These are phyloP conservation scores for Clistopyga incitator DNA, from an alignment of 2,888 invertebrate species.

Conservation along the genomic window DNA sequence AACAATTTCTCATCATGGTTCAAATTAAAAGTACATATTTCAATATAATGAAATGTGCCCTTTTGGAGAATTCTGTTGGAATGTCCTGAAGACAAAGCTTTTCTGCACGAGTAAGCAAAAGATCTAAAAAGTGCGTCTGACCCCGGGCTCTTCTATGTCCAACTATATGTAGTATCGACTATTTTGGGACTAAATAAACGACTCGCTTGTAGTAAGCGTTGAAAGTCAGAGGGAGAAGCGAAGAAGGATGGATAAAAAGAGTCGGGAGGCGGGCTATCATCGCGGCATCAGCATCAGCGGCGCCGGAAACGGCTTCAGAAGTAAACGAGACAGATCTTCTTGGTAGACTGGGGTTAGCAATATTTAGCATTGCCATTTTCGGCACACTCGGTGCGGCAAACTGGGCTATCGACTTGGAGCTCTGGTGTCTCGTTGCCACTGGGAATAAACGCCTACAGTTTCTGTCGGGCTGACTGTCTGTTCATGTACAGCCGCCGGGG, in stretches of 20 bases:
- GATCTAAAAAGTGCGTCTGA: not conserved
- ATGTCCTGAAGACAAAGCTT: too few species aligned
- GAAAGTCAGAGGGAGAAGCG: not conserved
- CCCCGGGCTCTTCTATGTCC: not conserved
- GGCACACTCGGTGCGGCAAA: conserved; percentile 10
- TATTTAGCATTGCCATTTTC: conserved; percentile 45
- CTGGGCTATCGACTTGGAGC: conserved; percentile 14
- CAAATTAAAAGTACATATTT: too few species aligned
- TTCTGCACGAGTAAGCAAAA: not conserved
- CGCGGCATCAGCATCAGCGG: conserved; percentile 28
- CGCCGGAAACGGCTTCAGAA: conserved; percentile 37
- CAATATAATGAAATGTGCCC: too few species aligned
- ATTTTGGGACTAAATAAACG: conserved; percentile 48
- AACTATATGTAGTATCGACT: conserved; percentile 28
- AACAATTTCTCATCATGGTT: too few species aligned
- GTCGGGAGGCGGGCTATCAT: not conserved
- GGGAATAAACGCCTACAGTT: conserved; percentile 28
- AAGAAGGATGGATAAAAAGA: conserved; percentile 2
- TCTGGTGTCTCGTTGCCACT: not conserved
- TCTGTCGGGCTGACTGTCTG: not conserved
- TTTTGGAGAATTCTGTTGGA: too few species aligned
- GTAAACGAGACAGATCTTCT: conserved; percentile 18
- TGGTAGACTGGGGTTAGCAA: not conserved
- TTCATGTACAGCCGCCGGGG: conserved; percentile 16
- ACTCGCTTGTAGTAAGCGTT: not conserved